Evolutionary conservation across 2,888 invertebrate species (phyloP), one percentile per base, ranked within the genome.

Genomic region (Diachrysia chrysitis): DNA sequence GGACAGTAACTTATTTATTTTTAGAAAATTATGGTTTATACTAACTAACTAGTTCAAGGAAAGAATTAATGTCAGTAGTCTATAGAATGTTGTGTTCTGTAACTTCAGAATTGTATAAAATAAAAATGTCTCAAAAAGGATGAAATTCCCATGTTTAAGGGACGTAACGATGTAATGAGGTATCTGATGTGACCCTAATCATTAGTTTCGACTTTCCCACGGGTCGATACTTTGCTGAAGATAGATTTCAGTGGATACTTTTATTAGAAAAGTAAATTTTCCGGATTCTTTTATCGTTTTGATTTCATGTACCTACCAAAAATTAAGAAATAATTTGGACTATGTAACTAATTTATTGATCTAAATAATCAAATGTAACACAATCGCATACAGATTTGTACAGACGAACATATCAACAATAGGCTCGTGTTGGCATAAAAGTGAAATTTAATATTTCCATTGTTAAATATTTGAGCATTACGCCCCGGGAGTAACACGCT

Each of bases 391-490:
- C 14, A 63, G 21, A 63, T 5, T 21, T 14, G 9, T 53, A 65
- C 53, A 68, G 42, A 59, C 53, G 59, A 32, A 70, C 64, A 63
- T 48, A 58, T 63, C 51, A 71, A 71, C 53, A 79, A 76, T 66
- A 72, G 56, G 54, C 60, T 14, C 12, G 42, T 48, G 58, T 54
- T 60, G 51, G 59, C 71, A 55, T 54, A 71, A 67, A 77, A 81
- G 69, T 81, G 80, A 85, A 87, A 87, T 86, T 85, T 88, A 87
- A 88, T 89, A 89, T 86, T 86, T 85, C 84, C 83, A 85, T 84
- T 85, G 86, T 87, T 88, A 87, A 84, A 87, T 87, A 85, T 86
- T 87, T 83, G 76, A 85, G 78, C 71, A 84, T 79, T 81, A 80
- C 84, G 88, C 90, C 89, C 75, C 83, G 76, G 87, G 90, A 85